phyloP scores from a whole-genome alignment of 2,888 invertebrate species.

The Orgyia antiqua region DNA sequence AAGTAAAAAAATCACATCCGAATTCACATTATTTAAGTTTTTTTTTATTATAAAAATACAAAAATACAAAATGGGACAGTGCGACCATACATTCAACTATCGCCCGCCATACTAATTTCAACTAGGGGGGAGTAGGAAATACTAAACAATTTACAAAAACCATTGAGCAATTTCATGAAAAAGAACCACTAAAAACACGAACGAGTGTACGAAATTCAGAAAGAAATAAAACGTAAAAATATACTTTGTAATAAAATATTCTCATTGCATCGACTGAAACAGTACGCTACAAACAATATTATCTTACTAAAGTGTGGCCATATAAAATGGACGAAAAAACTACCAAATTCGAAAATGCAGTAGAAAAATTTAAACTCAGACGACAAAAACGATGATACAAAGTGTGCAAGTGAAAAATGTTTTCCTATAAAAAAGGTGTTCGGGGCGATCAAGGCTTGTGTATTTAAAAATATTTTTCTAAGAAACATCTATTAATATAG shows the following conservation, averaged over 20 bases:
- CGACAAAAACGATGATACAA: slow-evolving; percentile 27
- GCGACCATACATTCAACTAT: slow-evolving; percentile 63
- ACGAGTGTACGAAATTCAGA: slow-evolving; percentile 39
- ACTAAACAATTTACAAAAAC: slow-evolving; percentile 58
- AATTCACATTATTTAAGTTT: slow-evolving; percentile 67
- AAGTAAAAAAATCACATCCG: slow-evolving; percentile 68
- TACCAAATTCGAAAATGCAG: slow-evolving; percentile 29
- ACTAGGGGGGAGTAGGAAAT: slow-evolving; percentile 61
- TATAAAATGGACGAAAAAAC: slow-evolving; percentile 29
- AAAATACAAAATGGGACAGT: slow-evolving; percentile 78
- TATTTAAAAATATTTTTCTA: slow-evolving; percentile 41
- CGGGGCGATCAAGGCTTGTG: slow-evolving; percentile 51
- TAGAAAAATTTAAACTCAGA: slow-evolving; percentile 29
- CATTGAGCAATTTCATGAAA: slow-evolving; percentile 70
- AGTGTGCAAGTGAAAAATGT: slow-evolving; percentile 42
- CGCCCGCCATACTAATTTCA: slow-evolving; percentile 50
- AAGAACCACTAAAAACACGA: slow-evolving; percentile 49
- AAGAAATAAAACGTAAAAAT: slow-evolving; percentile 32
- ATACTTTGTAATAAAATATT: slow-evolving; percentile 26
- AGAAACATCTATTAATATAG: slow-evolving; percentile 32
- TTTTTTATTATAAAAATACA: slow-evolving; percentile 76
- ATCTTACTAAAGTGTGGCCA: slow-evolving; percentile 41
- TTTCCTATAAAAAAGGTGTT: slow-evolving; percentile 29
- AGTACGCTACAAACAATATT: slow-evolving; percentile 36
- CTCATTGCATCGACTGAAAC: slow-evolving; percentile 32